A percentile compares a stretch with the other conserved stretches of the same genome.
Conservation (phyloP, 2,888 invertebrate species). For the Pyrgus malvae region DNA sequence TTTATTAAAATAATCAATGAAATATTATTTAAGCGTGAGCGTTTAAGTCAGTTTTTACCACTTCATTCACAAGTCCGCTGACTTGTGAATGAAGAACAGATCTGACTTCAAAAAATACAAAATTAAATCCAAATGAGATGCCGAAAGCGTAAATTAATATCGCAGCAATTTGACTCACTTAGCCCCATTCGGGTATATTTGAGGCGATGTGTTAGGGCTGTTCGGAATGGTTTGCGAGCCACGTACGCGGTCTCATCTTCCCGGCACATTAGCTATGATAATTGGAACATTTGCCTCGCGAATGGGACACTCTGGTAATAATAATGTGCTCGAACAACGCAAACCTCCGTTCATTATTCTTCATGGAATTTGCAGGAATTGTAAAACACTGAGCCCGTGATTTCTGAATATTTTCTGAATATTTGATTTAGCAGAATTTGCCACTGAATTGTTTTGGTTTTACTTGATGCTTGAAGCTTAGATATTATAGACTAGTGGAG, state of each 20-base stretch:
- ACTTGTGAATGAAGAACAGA: too few relatives aligned
- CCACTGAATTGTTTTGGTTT: too few relatives aligned
- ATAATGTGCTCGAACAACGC: conserved; percentile 37
- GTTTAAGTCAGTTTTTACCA: too few relatives aligned
- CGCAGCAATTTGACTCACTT: conserved; percentile 10
- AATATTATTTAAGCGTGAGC: too few relatives aligned
- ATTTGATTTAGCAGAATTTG: too few relatives aligned
- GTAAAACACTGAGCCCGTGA: neutral
- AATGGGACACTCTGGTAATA: conserved; percentile 48
- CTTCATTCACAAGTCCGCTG: too few relatives aligned
- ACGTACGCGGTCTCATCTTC: conserved; percentile 45
- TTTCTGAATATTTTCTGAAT: too few relatives aligned
- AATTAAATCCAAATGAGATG: neutral
- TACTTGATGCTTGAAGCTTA: too few relatives aligned
- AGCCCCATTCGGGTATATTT: conserved; percentile 12
- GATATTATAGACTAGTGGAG: too few relatives aligned
- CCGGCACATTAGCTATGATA: conserved; percentile 75
- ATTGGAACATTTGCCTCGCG: conserved; percentile 76
- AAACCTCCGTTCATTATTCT: neutral
- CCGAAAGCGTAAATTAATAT: conserved; percentile 2
- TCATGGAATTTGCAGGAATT: neutral
- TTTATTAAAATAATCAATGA: too few relatives aligned
- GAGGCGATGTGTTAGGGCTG: conserved; percentile 31
- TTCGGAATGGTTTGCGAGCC: conserved; percentile 36
- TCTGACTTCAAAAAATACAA: too few relatives aligned